Percentiles rank a stretch among this genome's conserved stretches.
phyloP scores from a whole-genome alignment of 2,888 invertebrate genomes.

The Erynnis tages region DNA sequence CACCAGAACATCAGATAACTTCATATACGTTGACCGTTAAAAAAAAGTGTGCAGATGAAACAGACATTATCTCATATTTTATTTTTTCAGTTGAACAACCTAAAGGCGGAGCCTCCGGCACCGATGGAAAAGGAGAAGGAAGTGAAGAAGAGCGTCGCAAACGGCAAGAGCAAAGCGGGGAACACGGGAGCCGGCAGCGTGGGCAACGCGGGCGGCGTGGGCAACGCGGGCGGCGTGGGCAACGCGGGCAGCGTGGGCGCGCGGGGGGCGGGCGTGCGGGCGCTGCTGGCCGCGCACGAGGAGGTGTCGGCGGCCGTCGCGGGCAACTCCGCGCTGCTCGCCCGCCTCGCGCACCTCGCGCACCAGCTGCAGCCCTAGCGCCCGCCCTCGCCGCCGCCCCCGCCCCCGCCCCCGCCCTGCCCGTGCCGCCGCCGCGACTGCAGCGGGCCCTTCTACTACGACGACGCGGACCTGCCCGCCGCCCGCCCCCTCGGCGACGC shows the following conservation, averaged over 20 bases:
- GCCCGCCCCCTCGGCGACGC: too few relatives aligned
- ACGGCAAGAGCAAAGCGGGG: constrained; percentile 36
- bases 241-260: constrained; percentile 2
- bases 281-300: constrained; percentile 56
- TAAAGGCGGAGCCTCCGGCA: constrained; percentile 26
- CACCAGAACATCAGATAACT: too few relatives aligned
- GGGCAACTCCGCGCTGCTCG: constrained; percentile 49
- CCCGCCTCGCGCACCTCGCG: constrained; percentile 34
- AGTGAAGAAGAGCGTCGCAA: background rate
- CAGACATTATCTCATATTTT: background rate
- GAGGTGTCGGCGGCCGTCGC: constrained; percentile 48
- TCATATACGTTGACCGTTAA: too few relatives aligned
- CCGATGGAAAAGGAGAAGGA: constrained; percentile 41
- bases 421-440: background rate
- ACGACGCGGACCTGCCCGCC: too few relatives aligned
- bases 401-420: constrained; percentile 29
- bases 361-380: constrained; percentile 39
- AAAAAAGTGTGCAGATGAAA: too few relatives aligned
- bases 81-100: constrained; percentile 28
- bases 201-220: constrained; percentile 57
- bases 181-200: constrained; percentile 34
- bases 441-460: too few relatives aligned
- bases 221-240: constrained; percentile 42
- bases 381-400: constrained; percentile 34
- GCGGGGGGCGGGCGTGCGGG: constrained; percentile 52